Evolutionary conservation across 2,797 vertebrate species (phyloP).

Genomic region (Oreochromis grahami): DNA sequence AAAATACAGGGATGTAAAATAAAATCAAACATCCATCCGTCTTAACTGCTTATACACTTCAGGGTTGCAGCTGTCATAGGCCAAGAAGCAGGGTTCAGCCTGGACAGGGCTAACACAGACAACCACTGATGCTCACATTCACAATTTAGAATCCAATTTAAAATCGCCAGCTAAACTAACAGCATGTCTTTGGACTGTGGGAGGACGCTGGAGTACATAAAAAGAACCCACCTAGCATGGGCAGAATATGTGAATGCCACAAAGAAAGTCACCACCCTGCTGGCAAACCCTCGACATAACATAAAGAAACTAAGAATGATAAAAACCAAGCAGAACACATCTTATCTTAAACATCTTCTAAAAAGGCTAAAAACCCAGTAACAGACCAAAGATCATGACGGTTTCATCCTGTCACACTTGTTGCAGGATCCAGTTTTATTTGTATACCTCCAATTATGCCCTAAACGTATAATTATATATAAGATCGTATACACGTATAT

Average conservation of each 20-base stretch:
- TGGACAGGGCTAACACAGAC: not conserved
- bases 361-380: not conserved
- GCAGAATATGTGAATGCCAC: not conserved
- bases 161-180: accelerated
- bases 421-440: not conserved
- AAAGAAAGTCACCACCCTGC: not conserved
- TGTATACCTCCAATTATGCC: accelerated
- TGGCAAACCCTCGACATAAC: not conserved
- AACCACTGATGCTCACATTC: not conserved
- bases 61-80: not conserved
- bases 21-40: not conserved
- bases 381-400: not conserved
- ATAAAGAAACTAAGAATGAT: not conserved
- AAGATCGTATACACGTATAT: not conserved
- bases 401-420: not conserved
- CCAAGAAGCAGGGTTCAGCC: accelerated
- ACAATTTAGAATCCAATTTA: not conserved
- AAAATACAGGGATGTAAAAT: not conserved
- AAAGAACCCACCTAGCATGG: not conserved
- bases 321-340: not conserved
- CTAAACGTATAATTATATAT: accelerated
- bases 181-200: not conserved
- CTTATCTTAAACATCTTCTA: not conserved
- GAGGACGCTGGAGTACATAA: not conserved
- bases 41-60: not conserved